A percentile compares a stretch with the other conserved stretches of the same genome.
Conservation (phyloP, 1,140 invertebrate genomes). For the Drosophila mojavensis region DNA sequence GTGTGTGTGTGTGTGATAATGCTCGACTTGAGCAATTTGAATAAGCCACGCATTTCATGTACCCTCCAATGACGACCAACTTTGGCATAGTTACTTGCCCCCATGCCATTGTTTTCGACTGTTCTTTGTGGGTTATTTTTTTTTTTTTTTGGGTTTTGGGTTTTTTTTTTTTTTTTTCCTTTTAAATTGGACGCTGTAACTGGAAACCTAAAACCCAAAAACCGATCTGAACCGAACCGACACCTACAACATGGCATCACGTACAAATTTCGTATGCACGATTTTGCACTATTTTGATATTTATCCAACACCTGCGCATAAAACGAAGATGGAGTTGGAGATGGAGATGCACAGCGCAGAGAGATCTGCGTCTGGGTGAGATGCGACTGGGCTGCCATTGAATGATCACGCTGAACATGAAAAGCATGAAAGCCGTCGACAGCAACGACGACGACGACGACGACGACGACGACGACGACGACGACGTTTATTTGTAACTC, state of each 20-base stretch:
- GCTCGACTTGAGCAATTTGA: constrained; percentile 66
- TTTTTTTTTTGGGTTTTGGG: no score
- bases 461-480: constrained; percentile 19
- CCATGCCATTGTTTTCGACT: constrained; percentile 55
- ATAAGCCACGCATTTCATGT: constrained; percentile 70
- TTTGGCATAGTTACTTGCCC: constrained; percentile 39
- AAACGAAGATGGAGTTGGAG: constrained; percentile 51
- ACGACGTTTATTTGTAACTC: constrained; percentile 40
- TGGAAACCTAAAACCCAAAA: constrained; percentile 38
- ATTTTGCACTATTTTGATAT: constrained; percentile 83
- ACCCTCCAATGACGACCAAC: constrained; percentile 42
- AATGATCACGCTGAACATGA: constrained; percentile 69
- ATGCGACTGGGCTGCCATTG: constrained; percentile 48
- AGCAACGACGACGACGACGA: constrained; percentile 9
- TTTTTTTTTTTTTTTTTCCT: constrained; percentile 13
- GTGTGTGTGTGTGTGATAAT: constrained; percentile 30
- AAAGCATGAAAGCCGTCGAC: constrained; percentile 66
- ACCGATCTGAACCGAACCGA: constrained; percentile 53
- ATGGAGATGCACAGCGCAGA: constrained; percentile 36
- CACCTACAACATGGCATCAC: constrained; percentile 81
- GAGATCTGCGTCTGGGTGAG: constrained; percentile 40
- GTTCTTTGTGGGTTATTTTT: constrained; percentile 47
- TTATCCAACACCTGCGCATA: constrained; percentile 80
- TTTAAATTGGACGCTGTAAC: constrained; percentile 50
- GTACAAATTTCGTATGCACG: constrained; percentile 82